Evolutionary conservation across 2,888 invertebrate species (phyloP).

Genomic region (Auanema freiburgensis): DNA sequence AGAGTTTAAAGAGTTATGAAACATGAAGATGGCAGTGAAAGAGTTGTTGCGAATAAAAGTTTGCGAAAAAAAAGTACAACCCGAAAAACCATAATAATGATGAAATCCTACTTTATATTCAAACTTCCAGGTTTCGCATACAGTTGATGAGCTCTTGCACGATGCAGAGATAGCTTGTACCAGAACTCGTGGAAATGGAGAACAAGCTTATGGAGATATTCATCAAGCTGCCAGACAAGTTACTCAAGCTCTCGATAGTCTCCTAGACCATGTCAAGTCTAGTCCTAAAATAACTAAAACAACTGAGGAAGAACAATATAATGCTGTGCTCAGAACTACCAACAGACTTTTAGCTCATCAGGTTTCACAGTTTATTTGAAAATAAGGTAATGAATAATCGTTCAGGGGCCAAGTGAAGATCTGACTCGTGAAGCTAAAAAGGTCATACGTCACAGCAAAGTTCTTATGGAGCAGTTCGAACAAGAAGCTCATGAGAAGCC

Average conservation of each 20-base stretch:
- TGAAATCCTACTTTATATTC: not conserved
- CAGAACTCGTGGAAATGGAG: conserved; percentile 27
- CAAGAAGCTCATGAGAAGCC: conserved; percentile 80
- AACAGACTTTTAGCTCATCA: conserved; percentile 78
- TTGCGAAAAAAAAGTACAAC: too few relatives aligned
- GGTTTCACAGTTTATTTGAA: conserved; percentile 12
- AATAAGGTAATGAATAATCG: too few relatives aligned
- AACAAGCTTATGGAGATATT: conserved; percentile 72
- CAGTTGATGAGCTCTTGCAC: conserved; percentile 84
- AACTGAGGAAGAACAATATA: conserved; percentile 78
- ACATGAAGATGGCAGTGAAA: not conserved
- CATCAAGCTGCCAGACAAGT: conserved; percentile 79
- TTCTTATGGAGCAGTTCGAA: conserved; percentile 73
- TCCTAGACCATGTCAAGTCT: conserved; percentile 84
- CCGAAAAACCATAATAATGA: not conserved
- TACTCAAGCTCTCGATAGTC: conserved; percentile 82
- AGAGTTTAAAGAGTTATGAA: not conserved
- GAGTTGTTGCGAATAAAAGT: too few relatives aligned
- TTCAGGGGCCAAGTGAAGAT: conserved; percentile 41
- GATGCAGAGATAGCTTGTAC: conserved; percentile 66
- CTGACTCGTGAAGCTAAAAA: conserved; percentile 65
- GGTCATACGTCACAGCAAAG: conserved; percentile 58
- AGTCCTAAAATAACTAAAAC: conserved; percentile 66
- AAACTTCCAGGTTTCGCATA: conserved; percentile 75
- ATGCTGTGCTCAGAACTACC: conserved; percentile 84